phyloP scores from a whole-genome alignment of 2,113 vertebrate genomes.

The Paraplagusia blochii region DNA sequence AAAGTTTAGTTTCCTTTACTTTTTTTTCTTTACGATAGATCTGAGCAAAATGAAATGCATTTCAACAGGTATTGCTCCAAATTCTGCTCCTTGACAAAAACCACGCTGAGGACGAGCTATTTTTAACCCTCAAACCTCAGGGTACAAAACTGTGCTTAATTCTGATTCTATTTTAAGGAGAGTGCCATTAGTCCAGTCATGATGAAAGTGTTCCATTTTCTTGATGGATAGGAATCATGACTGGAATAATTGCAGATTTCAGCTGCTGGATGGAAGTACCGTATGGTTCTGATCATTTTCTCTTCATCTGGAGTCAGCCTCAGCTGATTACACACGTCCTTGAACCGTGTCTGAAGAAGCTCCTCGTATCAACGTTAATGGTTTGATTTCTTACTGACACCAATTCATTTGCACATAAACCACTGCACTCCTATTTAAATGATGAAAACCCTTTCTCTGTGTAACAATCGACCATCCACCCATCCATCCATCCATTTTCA shows the following conservation, averaged over 20 bases:
- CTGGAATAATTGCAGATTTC: slow-evolving; percentile 46
- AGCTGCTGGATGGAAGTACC: slow-evolving; percentile 17
- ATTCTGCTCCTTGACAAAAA: slow-evolving; percentile 57
- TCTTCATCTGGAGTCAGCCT: slow-evolving; percentile 22
- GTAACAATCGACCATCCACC: too few species aligned
- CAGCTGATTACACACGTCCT: slow-evolving; percentile 55
- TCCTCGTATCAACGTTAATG: slow-evolving; percentile 12
- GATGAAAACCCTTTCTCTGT: too few species aligned
- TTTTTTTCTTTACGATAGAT: slow-evolving; percentile 50
- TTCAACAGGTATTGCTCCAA: slow-evolving; percentile 63
- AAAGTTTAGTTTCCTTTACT: slow-evolving; percentile 17
- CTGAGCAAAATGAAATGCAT: slow-evolving; percentile 41
- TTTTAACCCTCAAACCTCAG: slow-evolving; percentile 56
- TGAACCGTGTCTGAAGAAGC: slow-evolving; percentile 53
- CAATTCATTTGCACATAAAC: not conserved
- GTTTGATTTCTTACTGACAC: slow-evolving; percentile 18
- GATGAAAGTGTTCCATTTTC: slow-evolving; percentile 26
- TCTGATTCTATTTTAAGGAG: slow-evolving; percentile 51
- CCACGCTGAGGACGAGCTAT: slow-evolving; percentile 67
- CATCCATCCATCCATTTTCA: too few species aligned
- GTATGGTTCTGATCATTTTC: slow-evolving; percentile 29
- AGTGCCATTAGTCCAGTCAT: slow-evolving; percentile 40
- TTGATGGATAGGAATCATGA: slow-evolving; percentile 46
- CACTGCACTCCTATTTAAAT: slow-evolving; percentile 7
- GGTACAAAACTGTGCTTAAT: slow-evolving; percentile 60